A percentile compares a stretch with the other conserved stretches of the same genome.
Evolutionary conservation across 2,797 vertebrate species (phyloP).

Genomic region (Garrulus glandarius): DNA sequence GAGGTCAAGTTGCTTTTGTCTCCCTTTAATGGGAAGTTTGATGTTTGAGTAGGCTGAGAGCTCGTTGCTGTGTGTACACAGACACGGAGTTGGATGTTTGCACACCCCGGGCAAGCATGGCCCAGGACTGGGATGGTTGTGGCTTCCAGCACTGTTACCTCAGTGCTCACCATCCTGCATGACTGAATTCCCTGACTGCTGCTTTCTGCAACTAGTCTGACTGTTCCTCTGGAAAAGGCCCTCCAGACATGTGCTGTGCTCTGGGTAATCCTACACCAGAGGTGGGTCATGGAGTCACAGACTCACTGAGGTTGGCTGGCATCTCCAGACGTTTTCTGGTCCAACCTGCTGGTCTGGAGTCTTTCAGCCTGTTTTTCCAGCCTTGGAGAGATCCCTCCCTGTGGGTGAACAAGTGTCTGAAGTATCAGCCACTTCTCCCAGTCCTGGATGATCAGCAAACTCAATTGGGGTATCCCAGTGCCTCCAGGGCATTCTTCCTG

Average conservation of each 20-base stretch:
- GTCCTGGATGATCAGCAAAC: neutral
- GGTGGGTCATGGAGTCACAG: neutral
- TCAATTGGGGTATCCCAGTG: fast-evolving
- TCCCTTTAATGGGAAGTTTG: neutral
- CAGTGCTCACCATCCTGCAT: fast-evolving
- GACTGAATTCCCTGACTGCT: neutral
- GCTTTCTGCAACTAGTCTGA: neutral
- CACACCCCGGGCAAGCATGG: neutral
- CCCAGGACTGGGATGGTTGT: neutral
- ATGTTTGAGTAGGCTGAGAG: neutral
- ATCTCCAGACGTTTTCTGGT: neutral
- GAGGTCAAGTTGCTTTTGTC: neutral
- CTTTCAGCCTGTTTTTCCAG: neutral
- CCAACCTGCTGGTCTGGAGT: neutral
- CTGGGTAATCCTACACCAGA: neutral
- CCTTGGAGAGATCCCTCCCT: neutral
- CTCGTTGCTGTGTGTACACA: neutral
- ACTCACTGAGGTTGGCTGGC: fast-evolving
- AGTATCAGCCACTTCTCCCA: neutral
- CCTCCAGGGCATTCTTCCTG: neutral
- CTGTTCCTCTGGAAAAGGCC: neutral
- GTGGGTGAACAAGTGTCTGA: neutral
- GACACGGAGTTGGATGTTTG: neutral
- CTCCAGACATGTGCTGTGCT: neutral
- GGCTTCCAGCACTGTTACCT: neutral